Base-by-base conservation (phyloP, 2,797 vertebrate species). In the Momotus momota region DNA sequence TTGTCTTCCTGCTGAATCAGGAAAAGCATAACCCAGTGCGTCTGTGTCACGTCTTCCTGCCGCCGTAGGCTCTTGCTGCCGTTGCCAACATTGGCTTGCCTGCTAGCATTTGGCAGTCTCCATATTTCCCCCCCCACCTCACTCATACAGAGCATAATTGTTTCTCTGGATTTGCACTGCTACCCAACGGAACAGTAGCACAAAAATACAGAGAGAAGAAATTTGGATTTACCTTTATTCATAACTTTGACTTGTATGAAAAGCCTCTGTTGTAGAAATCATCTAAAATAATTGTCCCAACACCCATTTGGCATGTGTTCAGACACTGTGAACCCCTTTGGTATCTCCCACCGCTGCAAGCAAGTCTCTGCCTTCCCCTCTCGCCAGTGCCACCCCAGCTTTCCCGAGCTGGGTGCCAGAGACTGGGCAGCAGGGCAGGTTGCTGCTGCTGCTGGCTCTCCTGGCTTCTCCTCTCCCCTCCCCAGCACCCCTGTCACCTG, bases 1-100 rank as follows among this genome's bases (percentile, higher is more conserved):
- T 70, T 19, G 38, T 82, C 71, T 84, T 93, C 52, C 61, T 92
- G 20, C 75, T 94, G 87, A 75, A 85, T 92, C 75, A 94, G 88
- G 77, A 94, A 93, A 54, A 94, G 73, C 79, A n/a, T 71, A 79
- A 79, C 40, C 49, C 64, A 72, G 81, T 82, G 33, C 45, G 21
- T 1, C 2, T 40, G 26, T n/a, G 11, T 49, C 7, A 17, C 74
- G 84, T 85, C 74, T 93, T 77, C 62, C 61, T 40, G 33, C 43
- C 1, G 4, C 70, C 78, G 79, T 74, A 70, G 61, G 46, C 66
- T 73, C 71, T 38, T 1, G 0, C 61, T 71, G 25, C 81, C 27
- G 7, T 91, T 92, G 73, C 69, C 79, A 71, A 0, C 16, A 7
- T 10, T 54, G 46, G 60, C 55, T 92, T 94, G 81, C 88, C 73